phyloP scores from a whole-genome alignment of 2,888 invertebrate species.

The Nomada fucata region DNA sequence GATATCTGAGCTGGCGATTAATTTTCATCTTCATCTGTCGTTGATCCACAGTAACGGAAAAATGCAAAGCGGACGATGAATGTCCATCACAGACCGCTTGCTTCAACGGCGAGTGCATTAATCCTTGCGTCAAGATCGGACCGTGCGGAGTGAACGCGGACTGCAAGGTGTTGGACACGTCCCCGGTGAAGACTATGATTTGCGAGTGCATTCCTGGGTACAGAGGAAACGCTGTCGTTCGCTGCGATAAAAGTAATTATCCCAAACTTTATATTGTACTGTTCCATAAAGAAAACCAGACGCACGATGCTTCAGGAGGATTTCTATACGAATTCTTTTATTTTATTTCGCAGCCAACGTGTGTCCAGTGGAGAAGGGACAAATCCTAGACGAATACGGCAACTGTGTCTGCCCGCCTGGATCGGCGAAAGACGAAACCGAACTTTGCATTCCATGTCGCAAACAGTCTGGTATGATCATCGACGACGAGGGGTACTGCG shows the following conservation, averaged over 20 bases:
- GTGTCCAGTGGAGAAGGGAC: conserved; percentile 89
- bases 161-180: conserved; percentile 92
- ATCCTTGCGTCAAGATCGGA: conserved; percentile 91
- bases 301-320: no score
- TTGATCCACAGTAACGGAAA: conserved; percentile 70
- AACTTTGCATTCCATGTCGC: conserved; percentile 91
- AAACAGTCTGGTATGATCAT: conserved; percentile 90
- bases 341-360: conserved; percentile 84
- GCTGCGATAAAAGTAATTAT: conserved; percentile 91
- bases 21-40: background rate
- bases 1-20: background rate
- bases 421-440: conserved; percentile 90
- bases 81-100: conserved; percentile 94
- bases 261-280: background rate
- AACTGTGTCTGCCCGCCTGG: conserved; percentile 91
- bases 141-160: conserved; percentile 93
- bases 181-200: conserved; percentile 94
- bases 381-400: conserved; percentile 87
- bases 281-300: background rate
- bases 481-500: conserved; percentile 91
- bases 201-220: conserved; percentile 95
- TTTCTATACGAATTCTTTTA: no score
- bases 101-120: conserved; percentile 91
- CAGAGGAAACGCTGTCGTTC: conserved; percentile 93
- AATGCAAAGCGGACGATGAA: conserved; percentile 91